A percentile compares a stretch with the other conserved stretches of the same genome.
Conservation (phyloP, 2,888 invertebrate genomes). For the Oxycera nigricornis region DNA sequence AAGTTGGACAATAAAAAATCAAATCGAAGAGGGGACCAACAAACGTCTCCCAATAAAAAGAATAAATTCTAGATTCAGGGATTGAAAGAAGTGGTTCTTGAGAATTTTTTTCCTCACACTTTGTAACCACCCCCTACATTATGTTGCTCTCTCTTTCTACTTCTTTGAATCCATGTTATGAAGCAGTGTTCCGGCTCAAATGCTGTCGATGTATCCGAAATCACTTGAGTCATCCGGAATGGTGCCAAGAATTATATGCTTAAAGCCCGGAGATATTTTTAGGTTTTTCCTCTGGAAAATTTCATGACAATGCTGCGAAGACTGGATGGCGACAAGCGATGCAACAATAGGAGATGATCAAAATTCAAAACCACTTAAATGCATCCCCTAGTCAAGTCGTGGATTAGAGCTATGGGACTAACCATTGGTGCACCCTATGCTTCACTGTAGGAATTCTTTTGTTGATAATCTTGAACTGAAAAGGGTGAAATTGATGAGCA, state of each 20-base stretch:
- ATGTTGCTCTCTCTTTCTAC: too few relatives aligned
- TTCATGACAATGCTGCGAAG: neutral
- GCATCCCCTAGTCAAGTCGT: slow-evolving; percentile 33
- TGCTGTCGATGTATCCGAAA: slow-evolving; percentile 9
- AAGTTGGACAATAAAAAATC: slow-evolving; percentile 3
- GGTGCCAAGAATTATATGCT: slow-evolving; percentile 10
- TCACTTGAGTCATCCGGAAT: slow-evolving; percentile 34
- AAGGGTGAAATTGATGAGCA: slow-evolving; percentile 30
- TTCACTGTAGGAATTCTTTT: slow-evolving; percentile 18
- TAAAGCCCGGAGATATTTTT: slow-evolving; percentile 11
- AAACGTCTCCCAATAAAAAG: slow-evolving; percentile 30
- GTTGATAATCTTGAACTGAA: neutral
- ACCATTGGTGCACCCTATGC: slow-evolving; percentile 9
- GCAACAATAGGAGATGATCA: slow-evolving; percentile 45
- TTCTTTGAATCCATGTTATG: neutral
- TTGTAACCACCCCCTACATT: too few relatives aligned
- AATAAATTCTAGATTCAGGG: slow-evolving; percentile 28
- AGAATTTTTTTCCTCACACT: slow-evolving; percentile 11
- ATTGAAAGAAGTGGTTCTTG: slow-evolving; percentile 29
- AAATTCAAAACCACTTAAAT: slow-evolving; percentile 47
- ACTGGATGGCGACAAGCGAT: slow-evolving; percentile 23
- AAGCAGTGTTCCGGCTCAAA: too few relatives aligned
- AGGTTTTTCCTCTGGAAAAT: neutral
- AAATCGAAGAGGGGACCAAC: slow-evolving; percentile 27
- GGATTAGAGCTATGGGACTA: neutral